phyloP scores from a whole-genome alignment of 2,113 vertebrate species.

The Heliornis fulica region DNA sequence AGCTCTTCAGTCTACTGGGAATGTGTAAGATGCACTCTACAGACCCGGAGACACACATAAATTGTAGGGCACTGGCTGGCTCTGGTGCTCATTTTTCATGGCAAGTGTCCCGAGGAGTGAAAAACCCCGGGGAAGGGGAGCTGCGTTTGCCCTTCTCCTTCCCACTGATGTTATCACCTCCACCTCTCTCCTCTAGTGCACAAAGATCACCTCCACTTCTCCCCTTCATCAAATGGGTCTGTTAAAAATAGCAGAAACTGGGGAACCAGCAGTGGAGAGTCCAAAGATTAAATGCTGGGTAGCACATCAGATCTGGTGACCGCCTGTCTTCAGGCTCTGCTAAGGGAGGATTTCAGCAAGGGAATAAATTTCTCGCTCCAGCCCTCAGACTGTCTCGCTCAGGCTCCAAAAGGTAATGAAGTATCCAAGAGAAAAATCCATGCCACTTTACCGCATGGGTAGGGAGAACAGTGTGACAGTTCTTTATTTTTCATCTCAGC shows the following conservation, averaged over 20 bases:
- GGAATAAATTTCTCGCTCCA: background rate
- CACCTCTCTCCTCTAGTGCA: background rate
- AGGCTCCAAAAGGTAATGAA: background rate
- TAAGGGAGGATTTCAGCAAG: background rate
- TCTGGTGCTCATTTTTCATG: background rate
- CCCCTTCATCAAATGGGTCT: background rate
- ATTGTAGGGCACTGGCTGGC: background rate
- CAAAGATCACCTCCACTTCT: background rate
- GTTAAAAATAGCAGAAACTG: background rate
- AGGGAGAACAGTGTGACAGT: background rate
- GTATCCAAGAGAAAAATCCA: background rate
- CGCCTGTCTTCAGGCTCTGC: background rate
- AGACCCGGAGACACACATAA: background rate
- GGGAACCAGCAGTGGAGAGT: background rate
- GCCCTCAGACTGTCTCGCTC: background rate
- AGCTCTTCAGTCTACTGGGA: background rate
- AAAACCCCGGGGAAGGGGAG: background rate
- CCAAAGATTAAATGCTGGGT: rapidly evolving
- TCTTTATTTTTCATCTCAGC: background rate
- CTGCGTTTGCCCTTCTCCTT: rapidly evolving
- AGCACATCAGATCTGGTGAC: too few species aligned
- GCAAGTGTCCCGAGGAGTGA: background rate
- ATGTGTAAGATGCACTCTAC: background rate
- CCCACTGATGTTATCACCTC: background rate
- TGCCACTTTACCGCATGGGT: background rate